These are phyloP conservation scores for Ophioninae sp. DNA, from an alignment of 2,888 invertebrate genomes.

Conservation along the genomic window DNA sequence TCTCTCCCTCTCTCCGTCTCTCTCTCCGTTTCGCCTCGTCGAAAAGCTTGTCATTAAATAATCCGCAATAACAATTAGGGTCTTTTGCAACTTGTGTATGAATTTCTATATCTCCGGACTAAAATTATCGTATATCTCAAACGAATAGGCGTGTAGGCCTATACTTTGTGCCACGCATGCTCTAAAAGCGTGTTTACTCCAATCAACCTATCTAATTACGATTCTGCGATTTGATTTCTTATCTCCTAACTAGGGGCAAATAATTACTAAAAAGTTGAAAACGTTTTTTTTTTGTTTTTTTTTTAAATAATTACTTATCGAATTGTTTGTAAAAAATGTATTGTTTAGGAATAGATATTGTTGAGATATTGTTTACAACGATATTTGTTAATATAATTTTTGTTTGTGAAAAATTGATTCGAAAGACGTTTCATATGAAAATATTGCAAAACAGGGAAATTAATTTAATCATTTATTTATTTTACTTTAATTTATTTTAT, in stretches of 20 bases:
- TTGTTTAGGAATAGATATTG: no score
- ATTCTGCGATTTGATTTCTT: neutral
- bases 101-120: neutral
- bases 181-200: neutral
- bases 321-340: neutral
- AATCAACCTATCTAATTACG: neutral
- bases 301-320: neutral
- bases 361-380: no score
- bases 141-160: neutral
- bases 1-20: neutral
- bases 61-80: no score
- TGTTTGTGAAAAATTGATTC: no score
- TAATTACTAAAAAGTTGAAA: neutral
- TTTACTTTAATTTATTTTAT: no score
- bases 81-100: neutral
- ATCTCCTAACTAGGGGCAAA: neutral
- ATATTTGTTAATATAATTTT: no score
- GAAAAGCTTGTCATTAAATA: neutral
- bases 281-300: neutral
- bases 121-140: neutral
- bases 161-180: neutral
- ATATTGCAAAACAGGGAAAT: no score
- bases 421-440: no score
- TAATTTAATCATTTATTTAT: no score
- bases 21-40: neutral